A percentile compares a stretch with the other conserved stretches of the same genome.
These are phyloP conservation scores for Epirrita christyi DNA, from an alignment of 2,888 invertebrate genomes.

Conservation along the genomic window DNA sequence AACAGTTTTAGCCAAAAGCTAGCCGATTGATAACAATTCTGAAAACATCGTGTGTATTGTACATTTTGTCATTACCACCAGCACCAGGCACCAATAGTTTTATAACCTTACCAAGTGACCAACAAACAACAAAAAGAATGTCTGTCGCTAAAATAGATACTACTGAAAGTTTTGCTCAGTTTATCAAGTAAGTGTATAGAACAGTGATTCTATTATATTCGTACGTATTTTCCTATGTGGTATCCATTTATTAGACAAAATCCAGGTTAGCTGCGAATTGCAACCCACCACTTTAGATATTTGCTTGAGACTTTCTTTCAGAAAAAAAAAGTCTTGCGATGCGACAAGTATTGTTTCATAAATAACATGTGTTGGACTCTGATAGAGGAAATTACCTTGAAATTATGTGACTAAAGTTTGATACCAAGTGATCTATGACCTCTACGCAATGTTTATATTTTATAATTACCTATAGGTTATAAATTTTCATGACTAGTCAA, in stretches of 20 bases:
- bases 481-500: too few relatives aligned
- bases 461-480: too few relatives aligned
- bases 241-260: background rate
- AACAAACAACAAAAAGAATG: constrained; percentile 64
- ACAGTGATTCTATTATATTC: background rate
- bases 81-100: too few relatives aligned
- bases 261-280: background rate
- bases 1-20: too few relatives aligned
- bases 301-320: background rate
- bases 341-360: background rate
- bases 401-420: constrained; percentile 1
- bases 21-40: too few relatives aligned
- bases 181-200: constrained; percentile 60
- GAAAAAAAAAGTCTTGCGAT: too few relatives aligned
- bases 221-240: background rate
- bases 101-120: background rate
- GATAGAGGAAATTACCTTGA: background rate
- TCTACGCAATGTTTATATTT: background rate
- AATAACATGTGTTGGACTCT: background rate
- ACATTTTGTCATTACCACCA: too few relatives aligned
- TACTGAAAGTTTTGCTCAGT: constrained; percentile 78
- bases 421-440: constrained; percentile 2
- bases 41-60: too few relatives aligned
- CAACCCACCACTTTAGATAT: background rate
- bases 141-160: constrained; percentile 78